Evolutionary conservation across 2,888 invertebrate genomes (phyloP), one percentile per base, ranked within the genome.

Genomic region (Agriopis leucophaearia): DNA sequence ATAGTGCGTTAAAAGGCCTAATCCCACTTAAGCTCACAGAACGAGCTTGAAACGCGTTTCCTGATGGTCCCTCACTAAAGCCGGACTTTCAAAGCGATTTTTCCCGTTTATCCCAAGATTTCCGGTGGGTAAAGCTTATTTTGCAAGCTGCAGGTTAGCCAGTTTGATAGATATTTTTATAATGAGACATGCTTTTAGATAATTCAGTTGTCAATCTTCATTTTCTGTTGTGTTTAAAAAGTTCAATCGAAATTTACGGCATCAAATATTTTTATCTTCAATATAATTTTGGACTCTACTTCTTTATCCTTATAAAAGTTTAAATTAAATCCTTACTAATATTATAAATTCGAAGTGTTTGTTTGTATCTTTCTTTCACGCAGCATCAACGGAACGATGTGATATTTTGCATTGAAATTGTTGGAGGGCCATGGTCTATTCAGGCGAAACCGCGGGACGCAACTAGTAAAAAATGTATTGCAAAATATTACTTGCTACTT

Each of bases 1-100:
- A 91, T 91, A 91, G 87, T 89, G 86, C 70, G 88, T 82, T 91
- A 91, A 91, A 92, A 92, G 91, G 90, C 85, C 83, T 91, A 92
- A 91, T 90, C 88, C 86, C 72, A 77, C 80, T 74, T 86, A 85
- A 90, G 86, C 87, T 86, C 83, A 80, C 84, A 90, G 89, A 91
- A 91, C 87, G 86, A 88, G 92, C 92, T 92, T 91, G 90, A 79
- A 80, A 78, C 78, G 82, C 79, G 83, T 81, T 38, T 86, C 86
- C 81, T 87, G 88, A 87, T 86, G 89, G 86, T 84, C 85, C 82
- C 82, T 85, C 86, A 13, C 45, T 84, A 87, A 84, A 82, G 78
- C 83, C 83, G 85, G 85, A 87, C 86, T 82, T 83, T 91, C 90
- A 90, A 90, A 89, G 89, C 84, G 88, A 89, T 89, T 88, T 87